Percentiles rank a stretch among this genome's conserved stretches.
Evolutionary conservation across 2,797 vertebrate species (phyloP).

Genomic region (Centroberyx gerrardi): DNA sequence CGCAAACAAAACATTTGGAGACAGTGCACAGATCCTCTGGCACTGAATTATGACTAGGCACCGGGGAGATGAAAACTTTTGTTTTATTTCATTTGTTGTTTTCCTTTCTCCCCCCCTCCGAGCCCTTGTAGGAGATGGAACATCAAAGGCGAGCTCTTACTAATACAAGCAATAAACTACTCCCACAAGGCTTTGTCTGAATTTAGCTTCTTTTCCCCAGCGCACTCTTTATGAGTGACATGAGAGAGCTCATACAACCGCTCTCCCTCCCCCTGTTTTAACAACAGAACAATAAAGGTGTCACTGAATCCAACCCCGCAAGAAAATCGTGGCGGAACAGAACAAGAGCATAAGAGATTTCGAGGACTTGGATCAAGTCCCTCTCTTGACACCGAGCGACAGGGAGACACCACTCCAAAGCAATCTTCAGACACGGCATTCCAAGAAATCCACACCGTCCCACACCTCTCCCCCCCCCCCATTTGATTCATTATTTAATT

Average conservation of each 20-base stretch:
- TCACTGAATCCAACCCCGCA: slow-evolving; percentile 33
- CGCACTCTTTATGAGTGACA: slow-evolving; percentile 63
- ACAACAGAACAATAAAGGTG: slow-evolving; percentile 48
- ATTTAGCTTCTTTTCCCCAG: slow-evolving; percentile 46
- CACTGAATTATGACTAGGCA: slow-evolving; percentile 63
- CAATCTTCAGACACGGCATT: slow-evolving; percentile 65
- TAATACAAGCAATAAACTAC: slow-evolving; percentile 75
- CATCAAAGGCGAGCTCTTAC: slow-evolving; percentile 76
- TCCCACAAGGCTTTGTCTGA: slow-evolving; percentile 66
- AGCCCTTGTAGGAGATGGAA: slow-evolving; percentile 66
- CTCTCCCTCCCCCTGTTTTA: slow-evolving; percentile 30
- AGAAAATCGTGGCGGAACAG: slow-evolving; percentile 3
- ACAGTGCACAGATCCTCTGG: slow-evolving; percentile 55
- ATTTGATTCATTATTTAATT: slow-evolving; percentile 72
- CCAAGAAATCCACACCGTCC: slow-evolving; percentile 27
- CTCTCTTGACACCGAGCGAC: slow-evolving; percentile 37
- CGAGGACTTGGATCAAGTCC: not conserved
- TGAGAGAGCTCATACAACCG: slow-evolving; percentile 40
- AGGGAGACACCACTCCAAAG: slow-evolving; percentile 50
- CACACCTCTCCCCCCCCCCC: not conserved
- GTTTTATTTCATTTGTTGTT: slow-evolving; percentile 65
- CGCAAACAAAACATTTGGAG: slow-evolving; percentile 75
- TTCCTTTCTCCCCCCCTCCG: slow-evolving; percentile 40
- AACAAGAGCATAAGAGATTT: slow-evolving; percentile 31
- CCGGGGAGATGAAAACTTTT: slow-evolving; percentile 74